These are phyloP conservation scores for Ganaspis sp. DNA, from an alignment of 1,140 invertebrate species.

Conservation along the genomic window DNA sequence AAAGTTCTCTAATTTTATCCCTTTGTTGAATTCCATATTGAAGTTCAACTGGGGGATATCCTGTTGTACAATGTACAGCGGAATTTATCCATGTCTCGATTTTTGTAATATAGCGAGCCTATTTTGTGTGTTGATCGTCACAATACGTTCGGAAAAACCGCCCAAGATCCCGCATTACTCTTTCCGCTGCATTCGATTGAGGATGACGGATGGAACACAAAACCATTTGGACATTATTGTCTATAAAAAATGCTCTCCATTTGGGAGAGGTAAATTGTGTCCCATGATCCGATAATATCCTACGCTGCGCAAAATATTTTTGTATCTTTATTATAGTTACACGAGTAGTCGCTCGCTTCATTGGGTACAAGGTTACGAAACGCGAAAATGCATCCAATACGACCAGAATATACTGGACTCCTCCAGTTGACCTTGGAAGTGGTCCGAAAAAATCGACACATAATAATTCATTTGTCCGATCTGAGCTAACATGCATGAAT, in stretches of 20 bases:
- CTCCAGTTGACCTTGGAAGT: background rate
- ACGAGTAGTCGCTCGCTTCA: constrained; percentile 15
- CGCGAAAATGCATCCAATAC: constrained; percentile 33
- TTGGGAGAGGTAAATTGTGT: constrained; percentile 32
- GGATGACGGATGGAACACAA: constrained; percentile 30
- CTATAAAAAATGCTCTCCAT: constrained; percentile 10
- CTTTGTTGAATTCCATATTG: background rate
- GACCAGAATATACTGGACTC: background rate
- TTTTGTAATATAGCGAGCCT: background rate
- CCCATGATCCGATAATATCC: constrained; percentile 33
- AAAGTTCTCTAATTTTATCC: background rate
- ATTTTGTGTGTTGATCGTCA: background rate
- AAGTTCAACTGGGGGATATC: background rate
- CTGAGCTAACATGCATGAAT: background rate
- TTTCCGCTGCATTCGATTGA: constrained; percentile 31
- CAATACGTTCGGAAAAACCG: constrained; percentile 14
- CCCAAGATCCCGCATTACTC: constrained; percentile 33
- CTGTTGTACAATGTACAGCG: background rate
- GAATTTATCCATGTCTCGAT: background rate
- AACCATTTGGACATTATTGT: constrained; percentile 14
- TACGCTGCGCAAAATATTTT: constrained; percentile 18
- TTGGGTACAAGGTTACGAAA: constrained; percentile 33
- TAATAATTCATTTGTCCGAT: background rate
- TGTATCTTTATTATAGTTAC: background rate
- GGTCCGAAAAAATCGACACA: constrained; percentile 34